Evolutionary conservation across 2,797 vertebrate species (phyloP), one percentile per base, ranked within the genome.

Genomic region (Liparis tanakae): DNA sequence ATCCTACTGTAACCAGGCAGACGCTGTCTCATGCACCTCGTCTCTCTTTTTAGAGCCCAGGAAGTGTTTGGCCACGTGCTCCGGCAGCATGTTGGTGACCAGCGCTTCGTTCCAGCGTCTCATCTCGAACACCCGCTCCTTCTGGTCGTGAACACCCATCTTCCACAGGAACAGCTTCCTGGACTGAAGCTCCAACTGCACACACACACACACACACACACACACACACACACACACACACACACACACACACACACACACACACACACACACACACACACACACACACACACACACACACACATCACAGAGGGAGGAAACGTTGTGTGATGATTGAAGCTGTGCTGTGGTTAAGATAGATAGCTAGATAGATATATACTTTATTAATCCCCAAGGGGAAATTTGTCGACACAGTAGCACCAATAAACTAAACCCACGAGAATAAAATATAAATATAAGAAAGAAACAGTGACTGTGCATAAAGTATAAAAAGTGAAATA

Each of bases 1-100:
- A 41, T 20, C 1, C 39, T 7, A 36, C 12, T 4, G 2, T 20
- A 20, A n/a, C 15, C 22, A 41, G 3, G 10, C 22, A 22, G 44
- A 68, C 10, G 7, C 25, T 30, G 18, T 64, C 20, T 59, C 48
- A 58, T 80, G 79, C 67, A 97, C 98, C 95, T 98, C 97, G 0
- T 99, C 97, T 87, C 97, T 92, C 85, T 98, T 98, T 84, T 97
- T 99, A 76, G 96, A 90, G 69, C 97, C 97, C 80, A 99, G 92
- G 83, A 99, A 99, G 83, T 99, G 97, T 22, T 96, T 95, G 12
- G 97, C 97, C 20, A 96, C 96, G 4, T 96, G 96, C 55, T 99
- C 97, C 0, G 97, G 97, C 78, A 99, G 86, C 97, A 99, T 99
- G 88, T 99, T 99, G 77, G 94, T 96, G 85, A 99, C 97, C 17